phyloP scores from a whole-genome alignment of 2,888 invertebrate genomes.

The Dilophus febrilis region DNA sequence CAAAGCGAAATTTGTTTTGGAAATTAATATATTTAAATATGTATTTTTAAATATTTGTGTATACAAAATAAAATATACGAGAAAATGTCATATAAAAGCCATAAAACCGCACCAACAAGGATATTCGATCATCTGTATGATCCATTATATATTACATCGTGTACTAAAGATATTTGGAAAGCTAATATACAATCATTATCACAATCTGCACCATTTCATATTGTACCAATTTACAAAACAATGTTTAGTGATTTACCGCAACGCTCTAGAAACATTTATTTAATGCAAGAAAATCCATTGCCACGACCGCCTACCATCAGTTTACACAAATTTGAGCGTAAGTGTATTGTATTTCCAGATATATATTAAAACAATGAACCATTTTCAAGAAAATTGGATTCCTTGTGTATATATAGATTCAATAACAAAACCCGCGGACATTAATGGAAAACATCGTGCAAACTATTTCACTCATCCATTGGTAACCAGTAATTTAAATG shows the following conservation, averaged over 20 bases:
- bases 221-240: slow-evolving; percentile 11
- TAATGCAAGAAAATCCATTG: slow-evolving; percentile 8
- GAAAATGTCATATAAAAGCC: slow-evolving; percentile 13
- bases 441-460: slow-evolving; percentile 12
- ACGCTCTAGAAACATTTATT: slow-evolving; percentile 8
- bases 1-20: no score
- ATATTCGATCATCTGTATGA: slow-evolving; percentile 15
- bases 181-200: slow-evolving; percentile 10
- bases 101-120: slow-evolving; percentile 9
- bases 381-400: no score
- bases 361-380: no score
- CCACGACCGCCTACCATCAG: slow-evolving; percentile 1
- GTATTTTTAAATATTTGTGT: no score
- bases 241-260: slow-evolving; percentile 15
- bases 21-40: no score
- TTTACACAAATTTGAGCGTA: no score
- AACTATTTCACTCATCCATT: slow-evolving; percentile 11
- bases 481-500: not conserved
- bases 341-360: no score
- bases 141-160: slow-evolving; percentile 10
- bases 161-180: slow-evolving; percentile 10
- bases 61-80: not conserved
- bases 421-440: no score
- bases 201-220: slow-evolving; percentile 11
- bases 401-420: no score